phyloP scores from a whole-genome alignment of 2,113 vertebrate genomes.

The Psilopsiagon aurifrons region DNA sequence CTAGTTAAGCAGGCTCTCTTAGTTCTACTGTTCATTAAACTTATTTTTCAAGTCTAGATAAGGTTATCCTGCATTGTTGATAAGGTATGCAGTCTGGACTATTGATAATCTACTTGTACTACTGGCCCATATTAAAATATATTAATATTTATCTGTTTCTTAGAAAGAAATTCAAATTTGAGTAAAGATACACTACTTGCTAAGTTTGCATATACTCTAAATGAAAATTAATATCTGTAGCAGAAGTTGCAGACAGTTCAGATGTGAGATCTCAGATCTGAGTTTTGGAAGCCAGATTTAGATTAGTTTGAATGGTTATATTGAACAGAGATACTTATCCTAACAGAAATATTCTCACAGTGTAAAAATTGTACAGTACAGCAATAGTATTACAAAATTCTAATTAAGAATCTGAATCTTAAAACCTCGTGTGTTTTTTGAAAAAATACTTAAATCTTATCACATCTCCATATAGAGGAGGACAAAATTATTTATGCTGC shows the following conservation, averaged over 20 bases:
- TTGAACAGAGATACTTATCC: neutral
- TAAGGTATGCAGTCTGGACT: neutral
- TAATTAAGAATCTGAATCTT: neutral
- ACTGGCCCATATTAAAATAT: neutral
- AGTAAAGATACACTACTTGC: neutral
- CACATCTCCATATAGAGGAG: neutral
- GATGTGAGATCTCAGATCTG: neutral
- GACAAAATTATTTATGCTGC: neutral
- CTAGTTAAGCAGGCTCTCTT: neutral
- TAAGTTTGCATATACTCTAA: neutral
- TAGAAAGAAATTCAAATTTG: neutral
- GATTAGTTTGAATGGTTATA: neutral
- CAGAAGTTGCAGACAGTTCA: neutral
- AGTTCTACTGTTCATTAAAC: neutral
- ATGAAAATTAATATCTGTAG: neutral
- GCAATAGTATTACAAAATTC: neutral
- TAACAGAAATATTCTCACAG: neutral
- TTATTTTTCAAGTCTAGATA: neutral
- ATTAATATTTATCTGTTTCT: neutral
- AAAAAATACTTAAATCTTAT: neutral
- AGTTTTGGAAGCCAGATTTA: neutral
- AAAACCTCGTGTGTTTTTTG: neutral
- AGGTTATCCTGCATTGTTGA: neutral
- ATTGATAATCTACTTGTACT: neutral
- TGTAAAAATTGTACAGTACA: neutral